Percentiles rank a stretch among this genome's conserved stretches.
Evolutionary conservation across 2,888 invertebrate genomes (phyloP).

Genomic region (Orthosia gothica): DNA sequence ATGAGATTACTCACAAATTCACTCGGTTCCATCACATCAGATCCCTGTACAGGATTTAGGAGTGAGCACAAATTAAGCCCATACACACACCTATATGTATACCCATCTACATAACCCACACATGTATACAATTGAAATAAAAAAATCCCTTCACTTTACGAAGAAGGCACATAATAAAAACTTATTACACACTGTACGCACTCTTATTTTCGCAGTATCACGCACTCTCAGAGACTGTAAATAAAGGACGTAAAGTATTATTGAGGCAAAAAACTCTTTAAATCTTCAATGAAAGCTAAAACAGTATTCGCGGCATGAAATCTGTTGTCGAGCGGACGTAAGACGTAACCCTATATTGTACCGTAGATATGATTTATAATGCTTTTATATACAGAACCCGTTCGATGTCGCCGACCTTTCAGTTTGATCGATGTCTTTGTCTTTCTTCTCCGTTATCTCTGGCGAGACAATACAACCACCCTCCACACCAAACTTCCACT

Average conservation of each 20-base stretch:
- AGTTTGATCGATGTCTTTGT: conserved; percentile 80
- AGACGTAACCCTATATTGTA: conserved; percentile 53
- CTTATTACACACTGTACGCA: conserved; percentile 39
- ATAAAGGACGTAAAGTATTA: conserved; percentile 44
- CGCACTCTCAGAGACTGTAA: conserved; percentile 10
- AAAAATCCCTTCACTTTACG: conserved; percentile 25
- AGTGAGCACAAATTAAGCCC: conserved; percentile 60
- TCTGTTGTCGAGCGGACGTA: conserved; percentile 38
- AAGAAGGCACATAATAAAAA: conserved; percentile 49
- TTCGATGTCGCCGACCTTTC: conserved; percentile 73
- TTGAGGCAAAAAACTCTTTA: conserved; percentile 36
- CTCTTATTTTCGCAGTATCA: conserved; percentile 44
- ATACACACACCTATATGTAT: conserved; percentile 30
- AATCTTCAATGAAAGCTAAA: conserved; percentile 41
- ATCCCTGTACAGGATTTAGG: conserved; percentile 57
- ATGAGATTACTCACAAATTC: conserved; percentile 70
- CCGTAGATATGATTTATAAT: conserved; percentile 55
- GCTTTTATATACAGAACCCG: conserved; percentile 66
- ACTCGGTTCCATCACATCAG: conserved; percentile 64
- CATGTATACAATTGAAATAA: conserved; percentile 30
- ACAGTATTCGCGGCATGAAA: conserved; percentile 29
- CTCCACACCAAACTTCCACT: conserved; percentile 72
- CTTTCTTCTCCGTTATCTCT: conserved; percentile 73
- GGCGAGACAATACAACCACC: conserved; percentile 69
- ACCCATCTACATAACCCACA: conserved; percentile 17